These are phyloP conservation scores for Drosophila fungiperda DNA, from an alignment of 2,888 invertebrate species.

Conservation along the genomic window DNA sequence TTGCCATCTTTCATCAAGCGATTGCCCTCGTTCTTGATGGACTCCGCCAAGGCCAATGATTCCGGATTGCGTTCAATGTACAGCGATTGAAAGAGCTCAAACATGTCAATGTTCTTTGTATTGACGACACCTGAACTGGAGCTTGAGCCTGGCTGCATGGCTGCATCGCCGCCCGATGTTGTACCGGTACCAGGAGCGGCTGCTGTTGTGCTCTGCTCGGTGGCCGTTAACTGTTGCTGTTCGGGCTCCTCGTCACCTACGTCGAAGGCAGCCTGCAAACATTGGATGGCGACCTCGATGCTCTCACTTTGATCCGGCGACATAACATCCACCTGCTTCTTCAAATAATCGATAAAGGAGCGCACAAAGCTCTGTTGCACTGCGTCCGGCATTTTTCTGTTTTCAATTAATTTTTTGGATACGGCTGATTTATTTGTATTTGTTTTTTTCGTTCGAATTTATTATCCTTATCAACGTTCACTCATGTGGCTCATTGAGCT, in stretches of 20 bases:
- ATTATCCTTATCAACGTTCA: constrained; percentile 37
- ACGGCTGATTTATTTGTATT: background rate
- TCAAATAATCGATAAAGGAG: constrained; percentile 83
- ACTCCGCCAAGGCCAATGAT: constrained; percentile 90
- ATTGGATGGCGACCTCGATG: constrained; percentile 97
- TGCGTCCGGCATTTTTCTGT: constrained; percentile 79
- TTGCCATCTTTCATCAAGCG: constrained; percentile 94
- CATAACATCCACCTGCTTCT: constrained; percentile 82
- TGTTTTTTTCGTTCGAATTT: constrained; percentile 8
- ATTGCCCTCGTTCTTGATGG: constrained; percentile 94
- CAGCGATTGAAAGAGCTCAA: constrained; percentile 85
- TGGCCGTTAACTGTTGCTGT: constrained; percentile 33
- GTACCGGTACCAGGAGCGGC: constrained; percentile 5
- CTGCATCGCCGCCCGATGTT: constrained; percentile 35
- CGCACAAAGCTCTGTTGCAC: constrained; percentile 84
- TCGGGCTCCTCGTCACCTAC: constrained; percentile 84
- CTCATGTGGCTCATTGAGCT: constrained; percentile 57
- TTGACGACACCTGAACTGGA: constrained; percentile 18
- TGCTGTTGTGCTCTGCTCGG: constrained; percentile 46
- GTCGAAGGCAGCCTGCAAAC: constrained; percentile 95
- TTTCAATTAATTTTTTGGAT: background rate
- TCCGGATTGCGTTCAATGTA: constrained; percentile 86
- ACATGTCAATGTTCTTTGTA: constrained; percentile 84
- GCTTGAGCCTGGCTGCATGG: constrained; percentile 27
- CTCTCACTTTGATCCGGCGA: constrained; percentile 84